A percentile compares a stretch with the other conserved stretches of the same genome.
These are phyloP conservation scores for Plecturocebus donacophilus DNA, from an alignment of 2,113 vertebrate species.

Conservation along the genomic window DNA sequence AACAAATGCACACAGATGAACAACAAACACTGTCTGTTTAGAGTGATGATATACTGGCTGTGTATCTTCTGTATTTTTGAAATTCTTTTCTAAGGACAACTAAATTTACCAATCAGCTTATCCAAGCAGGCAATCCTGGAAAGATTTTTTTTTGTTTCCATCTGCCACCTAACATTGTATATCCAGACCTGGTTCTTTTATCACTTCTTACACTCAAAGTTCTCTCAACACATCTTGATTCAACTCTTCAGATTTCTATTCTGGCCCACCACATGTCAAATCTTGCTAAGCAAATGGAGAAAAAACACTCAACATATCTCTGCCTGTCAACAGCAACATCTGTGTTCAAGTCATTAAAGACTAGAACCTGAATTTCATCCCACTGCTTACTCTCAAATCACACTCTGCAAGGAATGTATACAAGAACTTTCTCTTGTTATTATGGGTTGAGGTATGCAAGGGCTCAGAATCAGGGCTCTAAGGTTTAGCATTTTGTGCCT, in stretches of 20 bases:
- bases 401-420: not conserved
- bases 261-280: slow-evolving; percentile 61
- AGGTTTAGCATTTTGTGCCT: not conserved
- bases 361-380: slow-evolving; percentile 16
- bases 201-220: slow-evolving; percentile 48
- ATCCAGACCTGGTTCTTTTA: slow-evolving; percentile 34
- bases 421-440: not conserved
- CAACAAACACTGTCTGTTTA: slow-evolving; percentile 30
- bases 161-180: not conserved
- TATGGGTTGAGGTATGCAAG: not conserved
- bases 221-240: slow-evolving; percentile 54
- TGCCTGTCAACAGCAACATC: slow-evolving; percentile 55
- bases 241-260: slow-evolving; percentile 59
- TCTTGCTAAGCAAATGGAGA: slow-evolving; percentile 64
- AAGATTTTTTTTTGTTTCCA: not conserved
- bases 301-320: slow-evolving; percentile 51
- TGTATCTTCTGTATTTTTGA: not conserved
- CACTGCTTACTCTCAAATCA: slow-evolving; percentile 36
- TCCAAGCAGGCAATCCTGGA: slow-evolving; percentile 23
- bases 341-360: slow-evolving; percentile 46
- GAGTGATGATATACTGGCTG: not conserved
- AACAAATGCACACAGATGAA: not conserved
- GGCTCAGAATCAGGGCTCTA: not conserved
- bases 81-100: slow-evolving; percentile 31
- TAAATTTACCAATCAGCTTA: slow-evolving; percentile 40